Base-by-base conservation (phyloP, 2,888 invertebrate genomes). In the Agrenia bidenticulata region DNA sequence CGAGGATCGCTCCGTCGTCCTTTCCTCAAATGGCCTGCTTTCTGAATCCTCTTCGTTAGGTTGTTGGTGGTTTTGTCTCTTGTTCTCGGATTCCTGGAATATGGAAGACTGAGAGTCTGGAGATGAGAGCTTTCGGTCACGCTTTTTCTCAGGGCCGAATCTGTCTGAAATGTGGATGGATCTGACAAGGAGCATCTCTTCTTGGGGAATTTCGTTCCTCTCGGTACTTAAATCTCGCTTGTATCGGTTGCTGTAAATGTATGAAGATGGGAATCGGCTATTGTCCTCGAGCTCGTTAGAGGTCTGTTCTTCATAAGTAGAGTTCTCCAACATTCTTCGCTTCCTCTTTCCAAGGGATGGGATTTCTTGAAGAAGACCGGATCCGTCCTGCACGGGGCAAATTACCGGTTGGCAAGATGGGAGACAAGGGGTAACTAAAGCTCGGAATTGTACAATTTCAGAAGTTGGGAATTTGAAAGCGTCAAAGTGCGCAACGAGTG, bases 381-480 rank as follows among this genome's bases (percentile, higher is more conserved):
- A 89, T 58, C 88, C 86, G 77, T 92, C 92, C 77, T 88, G 87
- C 77, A 89, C 86, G 77, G 92, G 90, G 80, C 94, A 94, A 79
- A 91, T 90, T 11, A 94, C 92, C 9, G 94, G 94, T 79, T 93
- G 92, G 81, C 94, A 95, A 50, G 88, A 86, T 24, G 94, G 94
- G 88, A 95, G 89, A 80, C 94, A 94, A 0, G 94, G 94, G 1
- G 94, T 94, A 42, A 95, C 94, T 78, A 94, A 81, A n/a, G 94
- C 94, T 71, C 94, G 87, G 87, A 95, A 95, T 80, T 94, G 94
- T 1, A 95, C 94, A 53, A 93, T 89, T 80, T 94, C 94, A 15
- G 93, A 93, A 57, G 93, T 93, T 50, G 94, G 94, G 84, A 95
- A 95, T 81, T 95, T 94, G 86, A 95, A 95, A 41, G 94, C 94